Percentiles rank a stretch among this genome's conserved stretches.
These are phyloP conservation scores for Naja naja DNA, from an alignment of 2,113 vertebrate species.

Conservation along the genomic window DNA sequence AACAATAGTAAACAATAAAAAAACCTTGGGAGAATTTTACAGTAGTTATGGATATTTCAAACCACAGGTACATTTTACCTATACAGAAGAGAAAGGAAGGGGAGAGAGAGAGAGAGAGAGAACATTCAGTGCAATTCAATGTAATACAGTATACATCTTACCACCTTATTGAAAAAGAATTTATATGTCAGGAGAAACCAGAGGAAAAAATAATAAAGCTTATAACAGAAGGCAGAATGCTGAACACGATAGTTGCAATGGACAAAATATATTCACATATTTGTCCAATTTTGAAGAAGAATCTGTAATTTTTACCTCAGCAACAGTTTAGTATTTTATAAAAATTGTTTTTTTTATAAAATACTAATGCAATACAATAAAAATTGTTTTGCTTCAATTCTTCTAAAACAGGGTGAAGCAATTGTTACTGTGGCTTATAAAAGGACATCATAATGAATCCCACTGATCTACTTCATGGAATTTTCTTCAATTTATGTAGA, in stretches of 20 bases:
- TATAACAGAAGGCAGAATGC: background rate
- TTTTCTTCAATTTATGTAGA: background rate
- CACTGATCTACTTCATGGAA: background rate
- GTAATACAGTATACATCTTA: background rate
- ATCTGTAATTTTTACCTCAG: background rate
- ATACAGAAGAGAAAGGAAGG: background rate
- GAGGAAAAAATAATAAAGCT: background rate
- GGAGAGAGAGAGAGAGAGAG: background rate
- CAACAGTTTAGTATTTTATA: background rate
- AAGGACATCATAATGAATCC: background rate
- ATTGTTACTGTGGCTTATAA: background rate
- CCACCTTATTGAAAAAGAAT: background rate
- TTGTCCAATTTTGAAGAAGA: background rate
- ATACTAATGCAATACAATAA: background rate
- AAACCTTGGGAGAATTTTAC: background rate
- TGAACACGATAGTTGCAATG: background rate
- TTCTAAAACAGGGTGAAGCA: background rate
- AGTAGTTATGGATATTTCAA: constrained; percentile 7
- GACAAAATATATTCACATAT: background rate
- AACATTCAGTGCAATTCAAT: background rate
- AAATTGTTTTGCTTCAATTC: background rate
- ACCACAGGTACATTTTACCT: constrained; percentile 11
- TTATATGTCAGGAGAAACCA: background rate
- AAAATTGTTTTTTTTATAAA: background rate
- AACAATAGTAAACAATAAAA: constrained; percentile 8